Evolutionary conservation across 2,888 invertebrate species (phyloP).

Genomic region (Argyresthia albistria): DNA sequence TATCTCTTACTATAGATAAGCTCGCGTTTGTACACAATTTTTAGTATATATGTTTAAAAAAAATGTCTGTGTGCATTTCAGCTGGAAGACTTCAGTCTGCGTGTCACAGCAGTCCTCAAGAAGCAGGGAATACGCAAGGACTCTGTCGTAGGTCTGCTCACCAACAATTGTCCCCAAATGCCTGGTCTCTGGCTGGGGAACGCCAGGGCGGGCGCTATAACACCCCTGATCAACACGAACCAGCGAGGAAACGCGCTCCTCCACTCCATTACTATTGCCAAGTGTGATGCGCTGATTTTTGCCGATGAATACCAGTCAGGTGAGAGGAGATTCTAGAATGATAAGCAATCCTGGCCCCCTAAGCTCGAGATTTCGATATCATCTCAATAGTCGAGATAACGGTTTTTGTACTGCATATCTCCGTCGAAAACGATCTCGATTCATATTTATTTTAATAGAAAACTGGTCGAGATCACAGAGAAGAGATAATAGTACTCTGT

Average conservation of each 20-base stretch:
- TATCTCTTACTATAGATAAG: too few species aligned
- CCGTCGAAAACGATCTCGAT: too few species aligned
- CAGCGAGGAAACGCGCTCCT: conserved; percentile 85
- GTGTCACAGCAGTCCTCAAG: conserved; percentile 85
- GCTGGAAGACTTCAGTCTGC: conserved; percentile 90
- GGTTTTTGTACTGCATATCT: too few species aligned
- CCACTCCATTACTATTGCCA: conserved; percentile 90
- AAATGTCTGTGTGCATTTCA: conserved; percentile 35
- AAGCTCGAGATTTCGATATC: too few species aligned
- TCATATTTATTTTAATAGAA: too few species aligned
- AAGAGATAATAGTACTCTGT: too few species aligned
- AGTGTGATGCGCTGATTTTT: conserved; percentile 89
- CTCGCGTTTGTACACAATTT: too few species aligned
- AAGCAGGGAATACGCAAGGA: conserved; percentile 87
- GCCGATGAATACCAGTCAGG: conserved; percentile 79
- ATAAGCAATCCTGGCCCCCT: too few species aligned
- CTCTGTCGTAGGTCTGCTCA: conserved; percentile 88
- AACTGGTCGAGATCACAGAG: too few species aligned
- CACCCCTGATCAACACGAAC: conserved; percentile 95
- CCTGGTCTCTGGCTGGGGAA: conserved; percentile 95
- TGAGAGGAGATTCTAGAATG: conserved; percentile 30
- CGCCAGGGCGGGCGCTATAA: conserved; percentile 87
- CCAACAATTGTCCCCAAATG: conserved; percentile 94
- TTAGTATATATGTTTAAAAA: too few species aligned
- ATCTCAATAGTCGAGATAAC: too few species aligned